Conservation (phyloP, 1,140 invertebrate species). For the Archegozetes longisetosus region DNA sequence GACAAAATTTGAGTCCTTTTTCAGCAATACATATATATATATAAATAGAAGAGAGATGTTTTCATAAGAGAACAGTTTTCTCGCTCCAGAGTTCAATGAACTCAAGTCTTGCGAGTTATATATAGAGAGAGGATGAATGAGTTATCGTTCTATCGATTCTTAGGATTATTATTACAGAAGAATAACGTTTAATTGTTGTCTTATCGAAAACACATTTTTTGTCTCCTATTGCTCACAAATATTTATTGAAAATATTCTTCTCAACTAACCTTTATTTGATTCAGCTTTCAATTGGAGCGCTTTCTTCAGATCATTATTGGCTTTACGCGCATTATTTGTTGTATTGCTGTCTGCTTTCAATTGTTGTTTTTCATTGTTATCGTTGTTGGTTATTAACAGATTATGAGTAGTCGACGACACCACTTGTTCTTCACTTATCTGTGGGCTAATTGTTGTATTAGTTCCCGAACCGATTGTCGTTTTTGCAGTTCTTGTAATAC, state of each 20-base stretch:
- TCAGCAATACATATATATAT: no score
- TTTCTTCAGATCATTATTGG: not conserved
- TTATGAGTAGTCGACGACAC: not conserved
- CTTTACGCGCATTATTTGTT: not conserved
- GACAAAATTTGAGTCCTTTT: no score
- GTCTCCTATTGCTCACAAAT: not conserved
- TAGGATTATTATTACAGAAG: not conserved
- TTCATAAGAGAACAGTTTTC: no score
- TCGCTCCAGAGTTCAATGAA: no score
- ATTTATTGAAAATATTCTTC: not conserved
- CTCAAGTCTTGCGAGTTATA: not conserved
- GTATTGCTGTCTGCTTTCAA: not conserved
- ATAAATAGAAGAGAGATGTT: no score
- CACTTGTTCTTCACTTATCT: not conserved
- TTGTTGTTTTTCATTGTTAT: not conserved
- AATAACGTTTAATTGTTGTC: not conserved
- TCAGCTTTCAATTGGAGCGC: not conserved
- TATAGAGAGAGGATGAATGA: not conserved
- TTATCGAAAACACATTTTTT: no score
- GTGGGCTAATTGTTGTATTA: not conserved
- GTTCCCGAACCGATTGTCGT: no score
- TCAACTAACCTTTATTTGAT: not conserved
- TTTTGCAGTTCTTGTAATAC: not conserved
- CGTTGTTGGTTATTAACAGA: no score
- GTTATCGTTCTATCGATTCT: not conserved